Percentiles rank a stretch among this genome's conserved stretches.
Evolutionary conservation across 2,797 vertebrate species (phyloP).

Genomic region (Acrossocheilus fasciatus): DNA sequence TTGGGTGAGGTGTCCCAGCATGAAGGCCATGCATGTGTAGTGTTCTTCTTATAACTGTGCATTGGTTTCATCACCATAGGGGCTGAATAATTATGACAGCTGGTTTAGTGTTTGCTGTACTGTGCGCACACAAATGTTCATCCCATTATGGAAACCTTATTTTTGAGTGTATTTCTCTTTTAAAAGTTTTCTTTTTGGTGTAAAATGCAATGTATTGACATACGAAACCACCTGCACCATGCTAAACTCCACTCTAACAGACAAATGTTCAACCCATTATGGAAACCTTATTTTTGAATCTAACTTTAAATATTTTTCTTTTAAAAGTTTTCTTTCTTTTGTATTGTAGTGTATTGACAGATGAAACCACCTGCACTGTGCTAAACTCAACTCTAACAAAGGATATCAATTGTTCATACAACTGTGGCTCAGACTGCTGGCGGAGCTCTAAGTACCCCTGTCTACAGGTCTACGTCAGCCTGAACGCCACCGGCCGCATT

Average conservation of each 20-base stretch:
- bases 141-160: background rate
- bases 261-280: background rate
- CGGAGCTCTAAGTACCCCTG: slow-evolving; percentile 92
- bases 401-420: slow-evolving; percentile 92
- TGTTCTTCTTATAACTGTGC: background rate
- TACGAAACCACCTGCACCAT: background rate
- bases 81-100: background rate
- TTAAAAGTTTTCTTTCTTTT: slow-evolving; percentile 46
- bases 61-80: background rate
- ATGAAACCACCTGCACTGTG: slow-evolving; percentile 88
- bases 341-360: slow-evolving; percentile 88
- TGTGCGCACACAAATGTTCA: background rate
- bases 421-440: slow-evolving; percentile 92
- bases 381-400: slow-evolving; percentile 89
- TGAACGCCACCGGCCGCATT: slow-evolving; percentile 88
- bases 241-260: background rate
- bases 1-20: background rate
- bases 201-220: no score
- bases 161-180: background rate
- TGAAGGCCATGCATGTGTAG: background rate
- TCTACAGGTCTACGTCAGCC: slow-evolving; percentile 93
- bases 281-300: background rate
- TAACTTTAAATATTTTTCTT: slow-evolving; percentile 47
- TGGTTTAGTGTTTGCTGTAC: background rate
- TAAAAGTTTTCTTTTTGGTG: background rate